Conservation (phyloP, 2,113 vertebrate genomes). For the Alouatta palliata region DNA sequence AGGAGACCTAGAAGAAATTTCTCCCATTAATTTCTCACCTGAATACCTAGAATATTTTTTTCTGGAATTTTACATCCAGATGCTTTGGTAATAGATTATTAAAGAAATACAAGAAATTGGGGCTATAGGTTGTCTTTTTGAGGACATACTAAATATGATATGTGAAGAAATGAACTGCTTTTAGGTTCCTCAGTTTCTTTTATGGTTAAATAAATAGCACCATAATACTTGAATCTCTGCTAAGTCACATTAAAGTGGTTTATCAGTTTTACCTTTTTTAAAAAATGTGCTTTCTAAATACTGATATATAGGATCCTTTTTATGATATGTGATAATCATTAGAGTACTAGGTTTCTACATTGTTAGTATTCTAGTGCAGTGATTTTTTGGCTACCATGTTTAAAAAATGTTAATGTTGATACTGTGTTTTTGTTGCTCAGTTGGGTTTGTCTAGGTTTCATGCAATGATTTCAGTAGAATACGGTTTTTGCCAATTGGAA, state of each 20-base stretch:
- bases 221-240: constrained; percentile 17
- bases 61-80: neutral
- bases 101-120: constrained; percentile 40
- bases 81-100: constrained; percentile 36
- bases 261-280: constrained; percentile 29
- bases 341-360: neutral
- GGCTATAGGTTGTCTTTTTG: neutral
- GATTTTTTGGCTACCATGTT: neutral
- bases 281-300: neutral
- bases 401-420: neutral
- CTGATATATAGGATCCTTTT: neutral
- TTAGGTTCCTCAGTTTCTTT: constrained; percentile 49
- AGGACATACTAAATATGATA: neutral
- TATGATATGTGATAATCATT: neutral
- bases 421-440: constrained; percentile 4
- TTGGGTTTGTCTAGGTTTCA: constrained; percentile 22
- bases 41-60: constrained; percentile 37
- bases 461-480: constrained; percentile 47
- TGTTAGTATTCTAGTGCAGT: neutral
- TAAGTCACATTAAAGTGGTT: neutral
- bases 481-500: neutral
- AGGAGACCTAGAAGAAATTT: constrained; percentile 52
- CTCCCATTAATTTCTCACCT: constrained; percentile 47
- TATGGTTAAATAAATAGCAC: constrained; percentile 10
- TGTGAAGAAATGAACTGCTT: constrained; percentile 27